A percentile compares a stretch with the other conserved stretches of the same genome.
These are phyloP conservation scores for Pangasianodon hypophthalmus DNA, from an alignment of 2,113 vertebrate species.

Conservation along the genomic window DNA sequence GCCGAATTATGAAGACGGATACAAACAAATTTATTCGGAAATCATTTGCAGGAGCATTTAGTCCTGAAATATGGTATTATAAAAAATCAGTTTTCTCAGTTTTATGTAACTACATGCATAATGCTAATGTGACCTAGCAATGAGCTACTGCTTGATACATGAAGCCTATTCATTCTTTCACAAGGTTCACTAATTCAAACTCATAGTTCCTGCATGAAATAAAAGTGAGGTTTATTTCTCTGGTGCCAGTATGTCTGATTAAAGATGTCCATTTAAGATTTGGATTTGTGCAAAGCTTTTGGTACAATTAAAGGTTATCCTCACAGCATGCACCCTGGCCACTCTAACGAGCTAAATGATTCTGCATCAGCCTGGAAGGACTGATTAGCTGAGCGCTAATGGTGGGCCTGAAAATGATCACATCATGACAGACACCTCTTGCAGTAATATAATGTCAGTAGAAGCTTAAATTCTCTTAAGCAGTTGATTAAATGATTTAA, in stretches of 20 bases:
- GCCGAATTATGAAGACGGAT: background rate
- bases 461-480: background rate
- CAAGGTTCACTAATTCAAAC: background rate
- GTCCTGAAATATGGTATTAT: background rate
- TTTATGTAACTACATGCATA: background rate
- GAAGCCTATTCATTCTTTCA: background rate
- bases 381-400: slow-evolving; percentile 13
- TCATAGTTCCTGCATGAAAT: background rate
- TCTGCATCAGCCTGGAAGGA: slow-evolving; percentile 7
- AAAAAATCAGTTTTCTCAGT: background rate
- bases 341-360: slow-evolving; percentile 15
- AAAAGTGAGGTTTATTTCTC: background rate
- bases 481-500: background rate
- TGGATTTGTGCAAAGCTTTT: background rate
- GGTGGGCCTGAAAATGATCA: background rate
- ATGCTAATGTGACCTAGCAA: background rate
- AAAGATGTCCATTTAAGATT: background rate
- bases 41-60: background rate
- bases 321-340: background rate
- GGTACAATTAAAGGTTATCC: slow-evolving; percentile 19
- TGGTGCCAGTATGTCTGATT: background rate
- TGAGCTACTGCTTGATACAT: background rate
- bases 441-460: background rate
- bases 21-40: background rate
- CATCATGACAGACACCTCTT: background rate